Evolutionary conservation across 2,888 invertebrate species (phyloP).

Genomic region (Lepas anatifera): DNA sequence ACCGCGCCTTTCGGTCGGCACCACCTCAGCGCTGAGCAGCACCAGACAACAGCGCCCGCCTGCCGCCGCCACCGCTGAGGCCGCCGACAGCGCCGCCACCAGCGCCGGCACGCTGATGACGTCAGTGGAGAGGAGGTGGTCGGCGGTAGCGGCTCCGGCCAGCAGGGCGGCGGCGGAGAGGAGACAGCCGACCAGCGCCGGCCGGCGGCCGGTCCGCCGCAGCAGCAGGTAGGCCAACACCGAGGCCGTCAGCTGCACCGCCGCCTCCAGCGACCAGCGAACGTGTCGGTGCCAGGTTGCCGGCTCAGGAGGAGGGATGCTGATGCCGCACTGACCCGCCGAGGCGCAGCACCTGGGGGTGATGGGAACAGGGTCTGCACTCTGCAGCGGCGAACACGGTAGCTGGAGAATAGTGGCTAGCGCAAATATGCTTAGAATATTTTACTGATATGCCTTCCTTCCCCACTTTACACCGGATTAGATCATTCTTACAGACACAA

Average conservation of each 20-base stretch:
- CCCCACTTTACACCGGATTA: too few relatives aligned
- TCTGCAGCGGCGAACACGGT: background rate
- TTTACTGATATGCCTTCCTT: too few relatives aligned
- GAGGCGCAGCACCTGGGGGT: background rate
- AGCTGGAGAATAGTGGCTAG: background rate
- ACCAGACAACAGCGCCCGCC: background rate
- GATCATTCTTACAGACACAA: too few relatives aligned
- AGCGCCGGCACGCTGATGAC: background rate
- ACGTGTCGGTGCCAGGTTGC: background rate
- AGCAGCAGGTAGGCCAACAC: background rate
- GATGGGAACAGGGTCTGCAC: background rate
- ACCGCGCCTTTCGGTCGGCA: background rate
- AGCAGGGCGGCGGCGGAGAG: background rate
- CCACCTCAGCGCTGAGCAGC: background rate
- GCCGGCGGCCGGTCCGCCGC: background rate
- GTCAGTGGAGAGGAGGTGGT: too few relatives aligned
- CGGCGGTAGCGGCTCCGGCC: background rate
- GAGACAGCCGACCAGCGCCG: background rate
- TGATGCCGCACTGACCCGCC: background rate
- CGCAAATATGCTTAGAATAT: too few relatives aligned
- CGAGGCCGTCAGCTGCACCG: background rate
- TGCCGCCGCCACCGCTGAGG: background rate
- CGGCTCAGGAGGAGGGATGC: too few relatives aligned
- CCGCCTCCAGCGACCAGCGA: background rate
- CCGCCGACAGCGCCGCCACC: background rate